Evolutionary conservation across 2,888 invertebrate species (phyloP).

Genomic region (Caenorhabditis zanzibari): DNA sequence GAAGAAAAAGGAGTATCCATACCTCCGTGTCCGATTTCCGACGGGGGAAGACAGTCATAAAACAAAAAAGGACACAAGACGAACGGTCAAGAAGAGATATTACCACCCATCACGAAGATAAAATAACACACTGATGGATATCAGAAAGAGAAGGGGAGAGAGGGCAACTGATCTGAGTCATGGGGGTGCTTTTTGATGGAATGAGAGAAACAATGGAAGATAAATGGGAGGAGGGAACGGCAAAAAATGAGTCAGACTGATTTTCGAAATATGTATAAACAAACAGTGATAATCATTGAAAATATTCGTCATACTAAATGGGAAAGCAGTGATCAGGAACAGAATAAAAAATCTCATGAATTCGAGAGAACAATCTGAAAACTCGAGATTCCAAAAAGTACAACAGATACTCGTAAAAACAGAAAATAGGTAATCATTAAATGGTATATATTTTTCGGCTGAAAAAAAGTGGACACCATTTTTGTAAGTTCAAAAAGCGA

Average conservation of each 20-base stretch:
- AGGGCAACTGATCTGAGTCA: slow-evolving; percentile 20
- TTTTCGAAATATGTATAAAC: not conserved
- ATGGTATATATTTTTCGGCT: no score
- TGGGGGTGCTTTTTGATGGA: slow-evolving; percentile 12
- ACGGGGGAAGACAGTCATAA: slow-evolving; percentile 21
- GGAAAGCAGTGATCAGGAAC: not conserved
- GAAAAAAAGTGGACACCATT: no score
- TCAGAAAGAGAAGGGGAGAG: no score
- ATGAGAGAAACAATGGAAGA: not conserved
- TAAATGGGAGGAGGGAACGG: not conserved
- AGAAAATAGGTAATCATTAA: no score
- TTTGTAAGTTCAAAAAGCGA: no score
- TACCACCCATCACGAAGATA: slow-evolving; percentile 51
- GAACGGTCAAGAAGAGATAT: slow-evolving; percentile 48
- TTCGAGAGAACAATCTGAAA: no score
- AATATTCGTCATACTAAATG: not conserved
- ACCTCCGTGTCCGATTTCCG: slow-evolving; percentile 22
- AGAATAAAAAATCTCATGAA: no score
- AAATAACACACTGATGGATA: slow-evolving; percentile 48
- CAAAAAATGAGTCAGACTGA: slow-evolving; percentile 14
- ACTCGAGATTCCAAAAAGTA: no score
- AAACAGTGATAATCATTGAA: not conserved
- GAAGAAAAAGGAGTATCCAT: slow-evolving; percentile 19
- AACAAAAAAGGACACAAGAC: slow-evolving; percentile 54
- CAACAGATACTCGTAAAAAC: no score